A percentile compares a stretch with the other conserved stretches of the same genome.
Conservation (phyloP, 2,888 invertebrate genomes). For the Meliscaeva auricollis region DNA sequence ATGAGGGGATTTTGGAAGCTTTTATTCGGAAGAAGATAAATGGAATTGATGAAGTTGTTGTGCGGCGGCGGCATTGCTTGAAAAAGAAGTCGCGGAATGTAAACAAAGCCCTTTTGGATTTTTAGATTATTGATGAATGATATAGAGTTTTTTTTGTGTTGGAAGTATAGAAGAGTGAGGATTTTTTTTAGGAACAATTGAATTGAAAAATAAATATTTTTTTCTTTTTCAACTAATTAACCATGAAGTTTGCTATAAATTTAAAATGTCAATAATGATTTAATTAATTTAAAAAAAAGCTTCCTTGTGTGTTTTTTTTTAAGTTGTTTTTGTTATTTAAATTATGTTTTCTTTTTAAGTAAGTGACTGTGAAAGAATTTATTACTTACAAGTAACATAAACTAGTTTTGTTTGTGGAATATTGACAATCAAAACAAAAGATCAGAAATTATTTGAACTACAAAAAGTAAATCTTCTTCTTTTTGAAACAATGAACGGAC, state of each 20-base stretch:
- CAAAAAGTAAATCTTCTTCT: not conserved
- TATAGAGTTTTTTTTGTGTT: not conserved
- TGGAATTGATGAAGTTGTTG: constrained; percentile 48
- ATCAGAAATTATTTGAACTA: not conserved
- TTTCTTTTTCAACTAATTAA: constrained; percentile 5
- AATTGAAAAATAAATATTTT: not conserved
- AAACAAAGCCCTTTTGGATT: constrained; percentile 17
- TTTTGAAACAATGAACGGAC: not conserved
- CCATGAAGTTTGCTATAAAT: constrained; percentile 17
- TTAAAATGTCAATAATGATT: constrained; percentile 6
- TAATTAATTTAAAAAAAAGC: not conserved
- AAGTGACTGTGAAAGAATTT: not conserved
- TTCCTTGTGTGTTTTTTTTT: not conserved
- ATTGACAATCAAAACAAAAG: not conserved
- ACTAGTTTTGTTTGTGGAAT: not conserved
- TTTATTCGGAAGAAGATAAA: constrained; percentile 48
- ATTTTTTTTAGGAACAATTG: not conserved
- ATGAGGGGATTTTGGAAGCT: constrained; percentile 54
- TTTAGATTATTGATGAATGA: constrained; percentile 21
- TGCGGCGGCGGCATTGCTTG: constrained; percentile 2
- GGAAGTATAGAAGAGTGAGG: not conserved
- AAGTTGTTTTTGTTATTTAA: not conserved
- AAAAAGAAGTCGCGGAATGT: constrained; percentile 50
- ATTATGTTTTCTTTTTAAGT: not conserved
- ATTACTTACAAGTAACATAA: constrained; percentile 12